Evolutionary conservation across 2,113 vertebrate genomes (phyloP).

Genomic region (Istiophorus platypterus): DNA sequence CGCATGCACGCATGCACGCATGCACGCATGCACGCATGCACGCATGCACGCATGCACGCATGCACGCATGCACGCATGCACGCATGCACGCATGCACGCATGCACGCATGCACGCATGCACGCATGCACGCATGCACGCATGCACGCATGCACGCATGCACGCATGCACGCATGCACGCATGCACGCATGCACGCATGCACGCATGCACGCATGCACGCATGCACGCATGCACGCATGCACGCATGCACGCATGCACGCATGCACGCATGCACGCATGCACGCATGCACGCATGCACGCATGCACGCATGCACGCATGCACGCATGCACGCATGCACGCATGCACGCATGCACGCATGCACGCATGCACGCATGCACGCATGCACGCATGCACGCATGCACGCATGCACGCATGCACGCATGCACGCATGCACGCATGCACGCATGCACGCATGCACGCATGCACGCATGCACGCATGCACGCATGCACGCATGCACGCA

Average conservation of each 20-base stretch:
- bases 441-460: conserved; percentile 19
- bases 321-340: conserved; percentile 1
- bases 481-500: conserved; percentile 3
- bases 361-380: conserved; percentile 4
- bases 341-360: conserved; percentile 7
- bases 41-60: conserved; percentile 1
- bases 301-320: conserved; percentile 17
- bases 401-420: conserved; percentile 3
- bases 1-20: conserved; percentile 10
- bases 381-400: conserved; percentile 14
- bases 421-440: conserved; percentile 5
- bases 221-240: conserved; percentile 6
- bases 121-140: conserved; percentile 3
- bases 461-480: conserved; percentile 2
- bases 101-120: conserved; percentile 14
- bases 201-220: conserved; percentile 3
- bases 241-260: conserved; percentile 15
- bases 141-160: conserved; percentile 5
- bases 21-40: conserved; percentile 17
- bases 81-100: conserved; percentile 4
- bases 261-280: not conserved
- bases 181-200: conserved; percentile 2
- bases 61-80: conserved; percentile 7
- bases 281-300: conserved; percentile 10
- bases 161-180: conserved; percentile 19